Base-by-base conservation (phyloP, 2,888 invertebrate genomes). In the Gisinianus flammeolus region DNA sequence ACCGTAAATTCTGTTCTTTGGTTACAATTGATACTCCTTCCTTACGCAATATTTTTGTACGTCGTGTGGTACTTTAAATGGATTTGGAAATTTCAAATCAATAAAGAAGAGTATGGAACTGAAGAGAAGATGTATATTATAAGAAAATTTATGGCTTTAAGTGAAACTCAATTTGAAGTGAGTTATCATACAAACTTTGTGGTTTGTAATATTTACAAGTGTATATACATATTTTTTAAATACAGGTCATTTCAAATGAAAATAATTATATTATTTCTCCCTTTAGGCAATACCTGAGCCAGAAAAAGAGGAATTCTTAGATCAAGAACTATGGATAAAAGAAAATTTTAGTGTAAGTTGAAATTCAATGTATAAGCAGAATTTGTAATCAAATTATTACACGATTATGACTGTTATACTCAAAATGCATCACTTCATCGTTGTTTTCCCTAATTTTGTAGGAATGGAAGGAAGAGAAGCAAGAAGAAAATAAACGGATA, bases 41-140 rank as follows among this genome's bases (percentile, higher is more conserved):
- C 97, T 0, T 93, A 93, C 85, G 92, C 92, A 0, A 85, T 94
- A n/a, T 86, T 88, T 1, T 88, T 89, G 83, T 94, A 92, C 86
- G 87, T 93, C 76, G 89, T 89, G 82, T 96, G 94, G 94, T 92
- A 94, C 85, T 79, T 89, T 0, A 88, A 90, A 66, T 97, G 97
- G 96, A 88, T 93, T 70, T 94, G 93, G 92, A 92, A 91, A 85
- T 96, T 93, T 85, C 91, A 88, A 56, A 89, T 97, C 16, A 87
- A 91, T 73, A 91, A 92, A 83, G 90, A 93, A 82, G 92, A 93
- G 22, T 96, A 93, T 86, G 94, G 92, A 0, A 90, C 91, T 1
- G 94, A 94, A 83, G 95, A 96, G 86, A 94, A 96, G 86, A 86
- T 93, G 0, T 93, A 96, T 87, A 87, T 96, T 71, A 95, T 97